These are phyloP conservation scores for Turritopsis dohrnii DNA, from an alignment of 30 jellyfish, hydroid and myxozoan genomes.

Conservation along the genomic window DNA sequence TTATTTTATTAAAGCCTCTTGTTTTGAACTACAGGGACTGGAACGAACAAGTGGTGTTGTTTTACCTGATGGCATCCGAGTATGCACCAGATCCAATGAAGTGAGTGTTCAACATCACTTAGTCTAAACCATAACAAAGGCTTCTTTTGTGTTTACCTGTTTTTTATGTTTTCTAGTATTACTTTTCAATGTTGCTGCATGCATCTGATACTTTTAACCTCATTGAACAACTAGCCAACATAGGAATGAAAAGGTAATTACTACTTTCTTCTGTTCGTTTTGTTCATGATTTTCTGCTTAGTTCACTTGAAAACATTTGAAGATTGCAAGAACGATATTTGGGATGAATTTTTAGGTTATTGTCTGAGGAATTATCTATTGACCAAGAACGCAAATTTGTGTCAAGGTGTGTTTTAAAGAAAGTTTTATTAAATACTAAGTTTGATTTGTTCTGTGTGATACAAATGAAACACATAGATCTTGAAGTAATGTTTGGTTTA, in stretches of 20 bases:
- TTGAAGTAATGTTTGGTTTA: neutral
- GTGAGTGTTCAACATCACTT: constrained; percentile 21
- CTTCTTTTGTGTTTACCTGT: neutral
- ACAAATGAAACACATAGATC: too few relatives aligned
- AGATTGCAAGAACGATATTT: neutral
- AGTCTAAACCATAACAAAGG: neutral
- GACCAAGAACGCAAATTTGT: neutral
- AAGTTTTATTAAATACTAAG: neutral
- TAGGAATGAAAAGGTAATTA: constrained; percentile 82
- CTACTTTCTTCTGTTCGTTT: neutral
- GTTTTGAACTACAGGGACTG: constrained; percentile 33
- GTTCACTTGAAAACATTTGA: neutral
- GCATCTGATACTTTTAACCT: constrained; percentile 69
- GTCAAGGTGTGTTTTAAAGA: neutral
- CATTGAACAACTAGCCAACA: constrained; percentile 91
- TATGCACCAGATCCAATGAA: constrained; percentile 59
- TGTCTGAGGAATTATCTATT: neutral
- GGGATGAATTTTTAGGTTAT: neutral
- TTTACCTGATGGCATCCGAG: constrained; percentile 78
- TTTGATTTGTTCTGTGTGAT: too few relatives aligned
- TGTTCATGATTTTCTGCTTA: neutral
- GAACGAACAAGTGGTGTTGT: constrained; percentile 84
- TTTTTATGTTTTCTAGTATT: constrained; percentile 40
- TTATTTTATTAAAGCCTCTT: too few relatives aligned
- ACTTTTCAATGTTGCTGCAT: constrained; percentile 73